phyloP scores from a whole-genome alignment of 2,797 vertebrate species.

The Cyprinella venusta region DNA sequence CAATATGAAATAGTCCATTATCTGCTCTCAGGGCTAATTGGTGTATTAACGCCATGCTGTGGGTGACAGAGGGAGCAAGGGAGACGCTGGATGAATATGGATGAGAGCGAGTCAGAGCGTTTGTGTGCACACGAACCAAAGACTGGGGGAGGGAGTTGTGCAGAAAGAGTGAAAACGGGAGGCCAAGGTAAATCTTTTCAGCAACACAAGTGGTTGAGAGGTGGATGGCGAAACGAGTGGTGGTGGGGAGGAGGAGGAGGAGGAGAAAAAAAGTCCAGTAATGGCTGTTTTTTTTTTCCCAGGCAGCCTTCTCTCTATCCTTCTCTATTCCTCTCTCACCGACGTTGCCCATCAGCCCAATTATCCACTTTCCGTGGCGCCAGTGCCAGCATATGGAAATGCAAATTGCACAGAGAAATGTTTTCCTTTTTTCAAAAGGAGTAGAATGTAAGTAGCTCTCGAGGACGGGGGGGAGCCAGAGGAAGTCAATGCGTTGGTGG shows the following conservation, averaged over 20 bases:
- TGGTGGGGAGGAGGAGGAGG: constrained; percentile 45
- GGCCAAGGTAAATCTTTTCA: constrained; percentile 85
- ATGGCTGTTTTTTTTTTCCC: constrained; percentile 73
- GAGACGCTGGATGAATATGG: constrained; percentile 65
- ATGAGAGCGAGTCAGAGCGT: constrained; percentile 60
- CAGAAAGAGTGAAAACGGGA: constrained; percentile 70
- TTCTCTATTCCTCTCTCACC: constrained; percentile 76
- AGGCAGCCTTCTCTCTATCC: constrained; percentile 75
- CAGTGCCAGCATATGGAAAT: constrained; percentile 84
- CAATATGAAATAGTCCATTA: constrained; percentile 85
- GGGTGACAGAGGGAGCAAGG: constrained; percentile 78
- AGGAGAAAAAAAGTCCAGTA: constrained; percentile 69
- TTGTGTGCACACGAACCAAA: constrained; percentile 39
- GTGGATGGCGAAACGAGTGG: constrained; percentile 79
- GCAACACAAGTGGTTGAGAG: constrained; percentile 84
- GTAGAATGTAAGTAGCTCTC: constrained; percentile 78
- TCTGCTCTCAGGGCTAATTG: constrained; percentile 86
- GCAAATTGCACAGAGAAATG: constrained; percentile 78
- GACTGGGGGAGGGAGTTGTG: constrained; percentile 56
- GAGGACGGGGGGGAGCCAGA: constrained; percentile 70
- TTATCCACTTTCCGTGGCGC: constrained; percentile 83
- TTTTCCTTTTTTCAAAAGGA: constrained; percentile 68
- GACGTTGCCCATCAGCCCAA: constrained; percentile 82
- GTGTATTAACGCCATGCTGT: constrained; percentile 82
- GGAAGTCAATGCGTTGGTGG: constrained; percentile 33